Percentiles rank a stretch among this genome's conserved stretches.
Conservation (phyloP, 1,140 invertebrate species). For the Vanessa tameamea region DNA sequence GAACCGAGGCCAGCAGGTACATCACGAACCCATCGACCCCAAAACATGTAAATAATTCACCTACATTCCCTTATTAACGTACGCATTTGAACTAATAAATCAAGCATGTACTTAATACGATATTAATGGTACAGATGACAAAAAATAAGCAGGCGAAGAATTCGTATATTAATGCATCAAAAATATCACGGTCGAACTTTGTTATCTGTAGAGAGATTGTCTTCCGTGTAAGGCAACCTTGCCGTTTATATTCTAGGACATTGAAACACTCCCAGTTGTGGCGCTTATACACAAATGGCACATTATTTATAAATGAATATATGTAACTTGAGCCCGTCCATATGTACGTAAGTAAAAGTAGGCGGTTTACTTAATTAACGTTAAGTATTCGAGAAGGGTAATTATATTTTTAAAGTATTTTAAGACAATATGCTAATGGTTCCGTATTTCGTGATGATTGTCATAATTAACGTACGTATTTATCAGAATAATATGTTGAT, state of each 20-base stretch:
- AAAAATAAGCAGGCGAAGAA: constrained; percentile 15
- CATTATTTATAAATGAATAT: constrained; percentile 13
- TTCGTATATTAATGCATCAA: constrained; percentile 37
- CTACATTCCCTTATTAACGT: neutral
- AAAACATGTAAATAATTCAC: constrained; percentile 41
- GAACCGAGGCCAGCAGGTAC: constrained; percentile 62
- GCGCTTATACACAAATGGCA: constrained; percentile 31
- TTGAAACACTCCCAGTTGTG: constrained; percentile 50
- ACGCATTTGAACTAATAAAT: constrained; percentile 14
- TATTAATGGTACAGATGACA: constrained; percentile 10
- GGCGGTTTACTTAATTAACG: neutral
- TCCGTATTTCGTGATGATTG: too few species aligned
- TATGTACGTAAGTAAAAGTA: constrained; percentile 5
- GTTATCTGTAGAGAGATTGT: constrained; percentile 71
- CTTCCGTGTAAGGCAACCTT: constrained; percentile 73
- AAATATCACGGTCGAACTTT: constrained; percentile 60
- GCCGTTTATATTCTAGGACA: constrained; percentile 52
- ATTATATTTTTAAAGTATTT: too few species aligned
- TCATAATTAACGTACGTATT: neutral
- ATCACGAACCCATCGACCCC: constrained; percentile 43
- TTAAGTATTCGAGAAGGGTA: neutral
- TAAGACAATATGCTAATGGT: too few species aligned
- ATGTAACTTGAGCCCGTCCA: neutral
- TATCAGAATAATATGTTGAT: neutral
- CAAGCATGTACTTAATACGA: too few species aligned